Evolutionary conservation across 1,140 invertebrate genomes (phyloP).

Genomic region (Orius laevigatus): DNA sequence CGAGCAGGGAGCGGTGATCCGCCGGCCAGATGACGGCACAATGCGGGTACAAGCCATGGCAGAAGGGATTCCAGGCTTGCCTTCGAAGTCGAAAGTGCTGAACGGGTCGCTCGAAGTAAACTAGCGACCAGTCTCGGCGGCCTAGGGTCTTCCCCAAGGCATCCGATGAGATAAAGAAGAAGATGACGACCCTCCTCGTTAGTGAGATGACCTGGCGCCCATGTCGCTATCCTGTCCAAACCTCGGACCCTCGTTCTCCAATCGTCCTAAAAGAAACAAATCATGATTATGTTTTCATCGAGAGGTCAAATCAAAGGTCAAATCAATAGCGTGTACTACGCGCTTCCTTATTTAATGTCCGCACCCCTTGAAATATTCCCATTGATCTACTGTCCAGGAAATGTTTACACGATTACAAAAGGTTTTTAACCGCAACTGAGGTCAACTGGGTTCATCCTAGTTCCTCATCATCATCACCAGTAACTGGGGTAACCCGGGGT

Average conservation of each 20-base stretch:
- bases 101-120: constrained; percentile 7
- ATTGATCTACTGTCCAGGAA: no score
- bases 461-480: no score
- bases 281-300: no score
- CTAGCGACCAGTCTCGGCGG: constrained; percentile 14
- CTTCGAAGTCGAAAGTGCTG: constrained; percentile 7
- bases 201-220: background rate
- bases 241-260: constrained; percentile 16
- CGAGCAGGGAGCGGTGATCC: constrained; percentile 13
- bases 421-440: no score
- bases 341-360: no score
- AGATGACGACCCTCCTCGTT: constrained; percentile 8
- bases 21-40: constrained; percentile 17
- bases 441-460: no score
- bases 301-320: no score
- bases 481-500: no score
- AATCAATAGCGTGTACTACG: no score
- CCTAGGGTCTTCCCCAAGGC: constrained; percentile 13
- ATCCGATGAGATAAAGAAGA: constrained; percentile 12
- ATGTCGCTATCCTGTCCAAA: constrained; percentile 15
- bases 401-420: no score
- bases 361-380: no score
- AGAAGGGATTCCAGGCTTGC: constrained; percentile 9
- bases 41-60: constrained; percentile 15
- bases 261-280: constrained; percentile 16